Percentiles rank a stretch among this genome's conserved stretches.
Evolutionary conservation across 2,888 invertebrate species (phyloP).

Genomic region (Pachliopta kotzebuea): DNA sequence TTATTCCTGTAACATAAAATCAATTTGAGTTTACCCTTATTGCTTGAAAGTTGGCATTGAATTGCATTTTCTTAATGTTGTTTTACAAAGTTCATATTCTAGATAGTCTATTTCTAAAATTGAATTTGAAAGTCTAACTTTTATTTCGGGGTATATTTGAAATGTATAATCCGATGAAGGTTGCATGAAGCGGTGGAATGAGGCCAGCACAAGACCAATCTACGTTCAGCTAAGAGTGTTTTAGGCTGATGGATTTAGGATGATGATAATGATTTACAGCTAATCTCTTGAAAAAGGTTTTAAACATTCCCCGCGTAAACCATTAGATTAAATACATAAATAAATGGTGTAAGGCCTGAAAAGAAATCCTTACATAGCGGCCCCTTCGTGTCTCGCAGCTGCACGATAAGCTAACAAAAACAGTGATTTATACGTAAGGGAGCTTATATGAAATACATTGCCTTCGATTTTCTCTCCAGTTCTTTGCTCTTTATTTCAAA

Average conservation of each 20-base stretch:
- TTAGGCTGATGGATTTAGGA: background rate
- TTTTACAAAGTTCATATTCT: background rate
- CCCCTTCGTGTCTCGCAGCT: conserved; percentile 22
- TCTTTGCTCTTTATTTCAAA: background rate
- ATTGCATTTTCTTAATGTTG: background rate
- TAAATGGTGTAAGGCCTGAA: background rate
- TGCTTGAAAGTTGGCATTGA: background rate
- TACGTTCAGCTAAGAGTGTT: too few relatives aligned
- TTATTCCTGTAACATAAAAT: background rate
- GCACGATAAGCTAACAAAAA: conserved; percentile 26
- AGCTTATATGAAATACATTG: conserved; percentile 22
- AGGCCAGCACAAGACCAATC: too few relatives aligned
- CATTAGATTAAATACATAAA: conserved; percentile 2
- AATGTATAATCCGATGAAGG: background rate
- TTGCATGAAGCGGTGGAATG: too few relatives aligned
- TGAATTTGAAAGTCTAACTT: background rate
- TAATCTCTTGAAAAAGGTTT: background rate
- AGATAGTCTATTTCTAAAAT: background rate
- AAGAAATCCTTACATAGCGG: conserved; percentile 15
- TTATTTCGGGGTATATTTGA: too few relatives aligned
- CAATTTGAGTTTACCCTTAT: background rate
- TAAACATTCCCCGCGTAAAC: background rate
- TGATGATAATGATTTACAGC: background rate
- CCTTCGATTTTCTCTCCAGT: conserved; percentile 2
- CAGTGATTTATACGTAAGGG: conserved; percentile 27